Evolutionary conservation across 2,113 vertebrate genomes (phyloP).

Genomic region (Heptranchias perlo): DNA sequence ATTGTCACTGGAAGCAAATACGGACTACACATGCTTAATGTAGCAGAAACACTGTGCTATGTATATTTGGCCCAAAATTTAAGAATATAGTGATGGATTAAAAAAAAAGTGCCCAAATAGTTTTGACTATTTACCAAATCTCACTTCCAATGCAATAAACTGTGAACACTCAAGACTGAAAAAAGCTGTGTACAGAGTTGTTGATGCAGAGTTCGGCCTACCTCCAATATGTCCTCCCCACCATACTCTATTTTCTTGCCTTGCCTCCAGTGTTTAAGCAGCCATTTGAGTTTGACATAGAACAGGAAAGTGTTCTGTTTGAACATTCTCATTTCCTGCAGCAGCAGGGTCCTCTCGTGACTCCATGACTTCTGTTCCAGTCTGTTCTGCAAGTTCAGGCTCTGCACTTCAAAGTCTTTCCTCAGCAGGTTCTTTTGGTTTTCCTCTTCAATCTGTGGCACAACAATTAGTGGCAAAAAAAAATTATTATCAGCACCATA

Average conservation of each 20-base stretch:
- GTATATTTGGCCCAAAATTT: no score
- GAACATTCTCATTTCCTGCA: conserved; percentile 80
- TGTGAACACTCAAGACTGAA: background rate
- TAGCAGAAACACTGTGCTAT: no score
- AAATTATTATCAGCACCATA: background rate
- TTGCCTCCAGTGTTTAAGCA: conserved; percentile 82
- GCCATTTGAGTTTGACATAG: conserved; percentile 87
- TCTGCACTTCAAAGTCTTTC: conserved; percentile 78
- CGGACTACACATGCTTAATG: no score
- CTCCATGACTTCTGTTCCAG: conserved; percentile 72
- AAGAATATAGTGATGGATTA: no score
- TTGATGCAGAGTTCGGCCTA: conserved; percentile 47
- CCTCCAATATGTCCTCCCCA: conserved; percentile 61
- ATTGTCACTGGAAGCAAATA: no score
- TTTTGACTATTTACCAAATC: background rate
- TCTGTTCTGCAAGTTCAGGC: conserved; percentile 71
- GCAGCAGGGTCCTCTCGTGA: conserved; percentile 75
- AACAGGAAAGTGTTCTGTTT: conserved; percentile 82
- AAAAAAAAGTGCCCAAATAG: background rate
- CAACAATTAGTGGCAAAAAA: conserved; percentile 7
- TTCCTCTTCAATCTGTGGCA: conserved; percentile 70
- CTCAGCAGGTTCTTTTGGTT: conserved; percentile 62
- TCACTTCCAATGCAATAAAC: background rate
- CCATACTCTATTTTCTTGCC: conserved; percentile 64
- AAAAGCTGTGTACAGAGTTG: background rate